Evolutionary conservation across 2,113 vertebrate species (phyloP), one percentile per base, ranked within the genome.

Genomic region (Oxyura jamaicensis): DNA sequence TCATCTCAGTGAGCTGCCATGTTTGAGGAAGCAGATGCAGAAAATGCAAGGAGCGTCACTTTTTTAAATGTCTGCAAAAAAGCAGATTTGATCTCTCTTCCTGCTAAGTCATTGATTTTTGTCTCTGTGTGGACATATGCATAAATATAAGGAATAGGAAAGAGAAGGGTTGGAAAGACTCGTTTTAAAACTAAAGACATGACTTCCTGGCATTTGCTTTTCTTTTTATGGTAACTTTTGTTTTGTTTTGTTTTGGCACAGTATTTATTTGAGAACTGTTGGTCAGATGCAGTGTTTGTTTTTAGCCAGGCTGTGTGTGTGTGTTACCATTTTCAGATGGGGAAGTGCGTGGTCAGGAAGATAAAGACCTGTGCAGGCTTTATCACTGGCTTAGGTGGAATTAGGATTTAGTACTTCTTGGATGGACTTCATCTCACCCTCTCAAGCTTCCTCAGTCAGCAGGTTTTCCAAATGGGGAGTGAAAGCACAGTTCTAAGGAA

Each of bases 181-280:
- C 48, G 21, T 79, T 91, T 91, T 90, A 86, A 96, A 91, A 95
- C 62, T 65, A 74, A 91, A 93, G 71, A 31, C 33, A 35, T 76
- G 44, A 79, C 42, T 93, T 97, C 68, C 78, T 93, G 76, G 79
- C 74, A 55, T 90, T 97, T 91, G 84, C 75, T 90, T 88, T 83
- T 71, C 36, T 92, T 95, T 96, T 92, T 91, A 74, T 76, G 88
- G 73, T 53, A 68, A 69, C 10, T 48, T 48, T 48, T 48, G n/a
- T n/a, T 48, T 55, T 39, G 36, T 39, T 39, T 75, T 80, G 22
- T 53, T 62, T 87, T 93, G 72, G 73, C 94, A 78, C 63, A 58
- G 84, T 90, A 83, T 97, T 97, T 96, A 55, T 90, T 93, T 88
- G 78, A 86, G 95, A 96, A 80, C 94, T 59, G 74, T 80, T 92